Conservation (phyloP, 2,113 vertebrate species). For the Columbina picui region DNA sequence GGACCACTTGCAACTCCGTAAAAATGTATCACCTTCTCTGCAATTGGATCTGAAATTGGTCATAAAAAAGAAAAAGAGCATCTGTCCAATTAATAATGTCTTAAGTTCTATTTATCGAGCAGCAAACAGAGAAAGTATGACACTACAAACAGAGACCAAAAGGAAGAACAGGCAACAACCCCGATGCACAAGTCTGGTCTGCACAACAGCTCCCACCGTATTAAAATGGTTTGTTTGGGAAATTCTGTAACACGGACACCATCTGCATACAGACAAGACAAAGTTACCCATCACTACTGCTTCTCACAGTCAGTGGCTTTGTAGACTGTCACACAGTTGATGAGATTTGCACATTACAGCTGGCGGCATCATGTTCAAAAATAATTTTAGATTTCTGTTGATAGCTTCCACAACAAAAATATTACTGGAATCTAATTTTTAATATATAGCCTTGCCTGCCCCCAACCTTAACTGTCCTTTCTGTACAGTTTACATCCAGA, state of each 20-base stretch:
- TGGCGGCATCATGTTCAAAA: background rate
- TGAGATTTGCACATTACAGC: background rate
- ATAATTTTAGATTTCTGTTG: background rate
- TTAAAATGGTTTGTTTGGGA: background rate
- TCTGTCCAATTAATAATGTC: background rate
- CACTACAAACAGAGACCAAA: background rate
- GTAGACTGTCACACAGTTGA: background rate
- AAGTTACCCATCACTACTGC: background rate
- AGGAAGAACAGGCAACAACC: background rate
- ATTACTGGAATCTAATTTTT: background rate
- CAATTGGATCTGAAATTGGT: background rate
- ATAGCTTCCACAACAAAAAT: background rate
- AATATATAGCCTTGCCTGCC: background rate
- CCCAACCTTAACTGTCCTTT: background rate
- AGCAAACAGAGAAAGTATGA: background rate
- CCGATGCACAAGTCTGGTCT: background rate
- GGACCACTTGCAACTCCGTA: background rate
- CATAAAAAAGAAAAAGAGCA: background rate
- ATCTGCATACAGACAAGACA: background rate
- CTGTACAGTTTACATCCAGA: background rate
- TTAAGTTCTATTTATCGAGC: background rate
- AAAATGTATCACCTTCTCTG: background rate
- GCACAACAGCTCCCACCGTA: background rate
- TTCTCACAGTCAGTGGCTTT: background rate
- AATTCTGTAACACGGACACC: background rate